Evolutionary conservation across 2,888 invertebrate genomes (phyloP), one percentile per base, ranked within the genome.

Genomic region (Dugesia japonica): DNA sequence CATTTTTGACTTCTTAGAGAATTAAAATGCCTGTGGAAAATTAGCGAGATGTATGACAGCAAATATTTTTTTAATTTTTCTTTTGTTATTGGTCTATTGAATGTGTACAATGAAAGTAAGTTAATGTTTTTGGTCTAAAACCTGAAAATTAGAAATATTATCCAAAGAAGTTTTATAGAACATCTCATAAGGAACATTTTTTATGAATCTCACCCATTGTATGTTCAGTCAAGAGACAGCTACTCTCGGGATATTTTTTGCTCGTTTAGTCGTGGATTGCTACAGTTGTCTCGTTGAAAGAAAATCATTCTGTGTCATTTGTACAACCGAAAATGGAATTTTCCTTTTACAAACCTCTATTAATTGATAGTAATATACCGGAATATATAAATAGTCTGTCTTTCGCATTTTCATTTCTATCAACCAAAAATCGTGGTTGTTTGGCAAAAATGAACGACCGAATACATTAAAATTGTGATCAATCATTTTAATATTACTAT

Each of bases 121-220:
- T n/a, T n/a, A n/a, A n/a, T n/a, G n/a, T n/a, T n/a, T n/a, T n/a
- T n/a, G n/a, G n/a, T n/a, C n/a, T n/a, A n/a, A n/a, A n/a, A n/a
- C n/a, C n/a, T n/a, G n/a, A n/a, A n/a, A n/a, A n/a, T n/a, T n/a
- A n/a, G n/a, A n/a, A n/a, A n/a, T n/a, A 38, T 56, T n/a, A 56
- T n/a, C 56, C 56, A 1, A 56, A 56, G 56, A 13, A 56, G 56
- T 56, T 56, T 56, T 56, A 56, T 56, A 38, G n/a, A 56, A 56
- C 56, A 56, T 56, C n/a, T 56, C 17, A n/a, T 56, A 56, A n/a
- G 23, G n/a, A 23, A n/a, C 1, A 20, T 23, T 1, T 56, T n/a
- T 13, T 56, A 1, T 4, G 1, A 56, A n/a, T 9, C 4, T 56
- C n/a, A 9, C n/a, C 4, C 17, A n/a, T 56, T 56, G 56, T 9